Percentiles rank a stretch among this genome's conserved stretches.
These are phyloP conservation scores for Leuciscus waleckii DNA, from an alignment of 2,797 vertebrate species.

Conservation along the genomic window DNA sequence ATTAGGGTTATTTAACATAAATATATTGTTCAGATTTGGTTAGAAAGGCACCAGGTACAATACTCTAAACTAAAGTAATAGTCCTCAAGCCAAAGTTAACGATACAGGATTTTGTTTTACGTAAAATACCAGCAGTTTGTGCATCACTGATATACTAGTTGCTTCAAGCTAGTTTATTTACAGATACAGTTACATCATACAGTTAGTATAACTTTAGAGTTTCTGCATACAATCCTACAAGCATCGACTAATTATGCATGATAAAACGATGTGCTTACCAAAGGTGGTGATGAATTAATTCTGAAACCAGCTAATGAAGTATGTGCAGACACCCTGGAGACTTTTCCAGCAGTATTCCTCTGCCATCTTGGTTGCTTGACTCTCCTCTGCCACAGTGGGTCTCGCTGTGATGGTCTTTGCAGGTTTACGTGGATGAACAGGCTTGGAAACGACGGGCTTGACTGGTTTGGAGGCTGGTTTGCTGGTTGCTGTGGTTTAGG, in stretches of 20 bases:
- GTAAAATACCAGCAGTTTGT: not conserved
- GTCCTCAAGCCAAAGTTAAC: not conserved
- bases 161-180: not conserved
- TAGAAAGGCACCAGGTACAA: not conserved
- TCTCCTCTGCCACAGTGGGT: constrained; percentile 57
- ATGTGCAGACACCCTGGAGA: constrained; percentile 82
- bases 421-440: constrained; percentile 40
- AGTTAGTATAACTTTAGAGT: not conserved
- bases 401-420: constrained; percentile 51
- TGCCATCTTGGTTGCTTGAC: constrained; percentile 77
- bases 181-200: not conserved
- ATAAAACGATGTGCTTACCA: constrained; percentile 16
- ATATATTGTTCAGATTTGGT: not conserved
- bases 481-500: constrained; percentile 65
- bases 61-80: not conserved
- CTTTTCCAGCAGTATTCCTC: constrained; percentile 86
- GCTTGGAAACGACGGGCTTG: constrained; percentile 62
- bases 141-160: not conserved
- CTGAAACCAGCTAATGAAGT: constrained; percentile 83
- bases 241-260: not conserved
- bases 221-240: not conserved
- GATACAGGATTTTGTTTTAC: not conserved
- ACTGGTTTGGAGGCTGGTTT: constrained; percentile 66
- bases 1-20: not conserved
- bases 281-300: constrained; percentile 69